phyloP scores from a whole-genome alignment of 2,113 vertebrate species.

The Leptobrachium leishanense region DNA sequence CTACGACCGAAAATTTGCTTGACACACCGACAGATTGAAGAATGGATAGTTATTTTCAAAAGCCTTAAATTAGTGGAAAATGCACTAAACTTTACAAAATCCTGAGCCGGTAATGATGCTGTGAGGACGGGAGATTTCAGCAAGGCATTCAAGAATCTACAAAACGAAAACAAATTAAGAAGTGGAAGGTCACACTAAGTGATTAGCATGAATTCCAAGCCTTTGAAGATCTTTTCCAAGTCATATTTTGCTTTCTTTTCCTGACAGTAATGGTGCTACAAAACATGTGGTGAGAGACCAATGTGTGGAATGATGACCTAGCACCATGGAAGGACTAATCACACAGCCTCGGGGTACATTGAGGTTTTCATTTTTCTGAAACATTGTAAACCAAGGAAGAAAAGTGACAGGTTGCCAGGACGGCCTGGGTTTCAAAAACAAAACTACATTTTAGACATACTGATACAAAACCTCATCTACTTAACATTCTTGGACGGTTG shows the following conservation, averaged over 20 bases:
- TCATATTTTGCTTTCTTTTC: background rate
- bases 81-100: too few relatives aligned
- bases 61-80: too few relatives aligned
- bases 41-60: too few relatives aligned
- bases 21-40: too few relatives aligned
- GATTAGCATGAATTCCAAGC: background rate
- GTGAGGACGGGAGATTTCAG: background rate
- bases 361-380: background rate
- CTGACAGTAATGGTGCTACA: background rate
- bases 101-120: too few relatives aligned
- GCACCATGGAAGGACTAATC: background rate
- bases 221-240: background rate
- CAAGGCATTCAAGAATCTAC: background rate
- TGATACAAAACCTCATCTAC: constrained; percentile 6
- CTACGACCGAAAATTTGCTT: too few relatives aligned
- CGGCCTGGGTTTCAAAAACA: background rate
- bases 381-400: background rate
- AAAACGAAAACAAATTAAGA: background rate
- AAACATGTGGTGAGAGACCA: background rate
- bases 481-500: background rate
- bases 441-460: background rate
- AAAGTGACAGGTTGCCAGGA: constrained; percentile 16
- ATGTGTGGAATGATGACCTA: background rate
- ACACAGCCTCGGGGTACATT: background rate
- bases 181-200: background rate